phyloP scores from a whole-genome alignment of 2,888 invertebrate species.

The Catocala nupta region DNA sequence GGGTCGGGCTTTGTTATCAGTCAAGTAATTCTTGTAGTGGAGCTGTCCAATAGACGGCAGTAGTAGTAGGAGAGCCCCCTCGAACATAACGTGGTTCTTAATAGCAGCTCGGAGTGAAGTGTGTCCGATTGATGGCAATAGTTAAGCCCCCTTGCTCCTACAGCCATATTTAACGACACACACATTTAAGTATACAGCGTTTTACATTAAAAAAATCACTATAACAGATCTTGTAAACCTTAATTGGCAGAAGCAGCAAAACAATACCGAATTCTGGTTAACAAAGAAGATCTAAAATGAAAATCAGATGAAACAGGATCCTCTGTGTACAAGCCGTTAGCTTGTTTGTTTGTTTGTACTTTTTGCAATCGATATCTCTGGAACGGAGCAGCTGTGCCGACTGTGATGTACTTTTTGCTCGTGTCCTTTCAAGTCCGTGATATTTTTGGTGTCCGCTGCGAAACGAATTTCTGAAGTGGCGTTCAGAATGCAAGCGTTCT shows the following conservation, averaged over 20 bases:
- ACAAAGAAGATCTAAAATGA: constrained; percentile 36
- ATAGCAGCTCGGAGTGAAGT: too few species aligned
- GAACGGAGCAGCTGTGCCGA: constrained; percentile 78
- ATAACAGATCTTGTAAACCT: background rate
- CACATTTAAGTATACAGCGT: too few species aligned
- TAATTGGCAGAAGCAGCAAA: constrained; percentile 4
- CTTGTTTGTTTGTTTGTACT: constrained; percentile 69
- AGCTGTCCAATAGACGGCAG: too few species aligned
- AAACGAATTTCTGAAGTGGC: constrained; percentile 49
- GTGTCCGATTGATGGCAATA: too few species aligned
- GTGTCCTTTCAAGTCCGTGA: constrained; percentile 49
- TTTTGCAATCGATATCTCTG: constrained; percentile 82
- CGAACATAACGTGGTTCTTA: too few species aligned
- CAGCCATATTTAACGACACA: too few species aligned
- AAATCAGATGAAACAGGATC: constrained; percentile 44
- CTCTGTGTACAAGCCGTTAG: constrained; percentile 68
- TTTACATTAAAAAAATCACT: background rate
- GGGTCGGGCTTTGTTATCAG: too few species aligned
- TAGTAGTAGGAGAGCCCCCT: too few species aligned
- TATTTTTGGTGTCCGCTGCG: constrained; percentile 56
- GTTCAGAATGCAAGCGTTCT: constrained; percentile 28
- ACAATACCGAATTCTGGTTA: constrained; percentile 31
- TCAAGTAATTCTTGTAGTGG: too few species aligned
- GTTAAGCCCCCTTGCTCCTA: too few species aligned
- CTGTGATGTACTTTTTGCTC: constrained; percentile 56